phyloP scores from a whole-genome alignment of 1,140 invertebrate genomes.

The Cardiocondyla obscurior region DNA sequence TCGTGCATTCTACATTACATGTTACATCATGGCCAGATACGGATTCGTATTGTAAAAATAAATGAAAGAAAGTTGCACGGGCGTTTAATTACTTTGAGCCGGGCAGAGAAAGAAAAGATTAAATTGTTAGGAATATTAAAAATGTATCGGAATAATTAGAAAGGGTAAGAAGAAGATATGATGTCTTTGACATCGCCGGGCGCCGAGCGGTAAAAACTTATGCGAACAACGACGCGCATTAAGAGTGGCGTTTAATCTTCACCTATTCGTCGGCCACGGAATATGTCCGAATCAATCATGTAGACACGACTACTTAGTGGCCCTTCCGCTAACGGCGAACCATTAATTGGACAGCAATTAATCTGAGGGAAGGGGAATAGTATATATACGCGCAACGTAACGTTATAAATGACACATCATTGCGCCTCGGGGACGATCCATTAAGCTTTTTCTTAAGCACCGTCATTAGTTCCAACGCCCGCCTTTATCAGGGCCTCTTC shows the following conservation, averaged over 20 bases:
- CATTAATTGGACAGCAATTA: constrained; percentile 77
- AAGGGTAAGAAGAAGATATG: neutral
- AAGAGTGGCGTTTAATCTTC: constrained; percentile 41
- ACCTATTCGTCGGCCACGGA: constrained; percentile 9
- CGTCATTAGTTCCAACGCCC: constrained; percentile 70
- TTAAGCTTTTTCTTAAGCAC: constrained; percentile 70
- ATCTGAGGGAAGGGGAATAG: constrained; percentile 60
- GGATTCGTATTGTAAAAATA: neutral
- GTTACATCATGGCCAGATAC: neutral
- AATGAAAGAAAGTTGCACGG: neutral
- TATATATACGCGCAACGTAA: constrained; percentile 58
- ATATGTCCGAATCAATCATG: constrained; percentile 55
- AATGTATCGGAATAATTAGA: neutral
- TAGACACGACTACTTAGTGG: constrained; percentile 20
- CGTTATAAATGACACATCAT: constrained; percentile 76
- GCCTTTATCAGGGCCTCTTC: constrained; percentile 55
- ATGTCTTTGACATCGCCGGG: neutral
- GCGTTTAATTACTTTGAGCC: neutral
- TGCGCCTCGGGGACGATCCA: constrained; percentile 71
- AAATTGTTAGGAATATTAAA: too few species aligned
- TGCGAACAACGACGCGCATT: neutral
- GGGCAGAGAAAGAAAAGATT: neutral
- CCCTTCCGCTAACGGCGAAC: constrained; percentile 61
- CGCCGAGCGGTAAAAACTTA: neutral
- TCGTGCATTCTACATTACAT: neutral